phyloP scores from a whole-genome alignment of 2,888 invertebrate genomes.

The Operophtera brumata region DNA sequence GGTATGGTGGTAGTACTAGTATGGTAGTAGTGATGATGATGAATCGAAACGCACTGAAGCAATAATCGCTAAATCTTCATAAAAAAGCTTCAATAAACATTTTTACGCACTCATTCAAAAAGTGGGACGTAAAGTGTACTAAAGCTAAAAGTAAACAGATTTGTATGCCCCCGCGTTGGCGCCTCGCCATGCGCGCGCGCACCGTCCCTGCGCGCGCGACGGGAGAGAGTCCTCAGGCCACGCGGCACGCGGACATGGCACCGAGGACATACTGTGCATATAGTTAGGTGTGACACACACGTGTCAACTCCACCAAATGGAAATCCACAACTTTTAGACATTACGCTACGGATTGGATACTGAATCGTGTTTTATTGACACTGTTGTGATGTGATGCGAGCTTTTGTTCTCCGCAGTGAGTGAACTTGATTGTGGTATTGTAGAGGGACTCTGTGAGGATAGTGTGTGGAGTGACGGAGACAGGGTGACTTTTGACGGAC shows the following conservation, averaged over 20 bases:
- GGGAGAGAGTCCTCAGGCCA: no score
- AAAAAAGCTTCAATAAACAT: neutral
- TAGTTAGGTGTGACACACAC: neutral
- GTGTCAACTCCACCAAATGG: no score
- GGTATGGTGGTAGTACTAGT: no score
- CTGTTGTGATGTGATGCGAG: neutral
- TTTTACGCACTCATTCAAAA: conserved; percentile 33
- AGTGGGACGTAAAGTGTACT: conserved; percentile 22
- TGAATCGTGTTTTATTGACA: no score
- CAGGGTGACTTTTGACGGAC: conserved; percentile 7
- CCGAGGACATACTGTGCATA: no score
- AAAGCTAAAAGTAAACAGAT: conserved; percentile 19
- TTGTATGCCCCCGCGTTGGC: conserved; percentile 21
- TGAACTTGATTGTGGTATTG: neutral
- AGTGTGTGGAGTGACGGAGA: neutral
- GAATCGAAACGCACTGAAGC: no score
- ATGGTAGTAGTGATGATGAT: no score
- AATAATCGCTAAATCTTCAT: neutral
- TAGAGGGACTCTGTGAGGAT: neutral
- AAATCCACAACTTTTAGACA: no score
- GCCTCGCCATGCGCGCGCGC: conserved; percentile 5
- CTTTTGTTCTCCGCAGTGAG: neutral
- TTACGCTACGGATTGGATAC: no score
- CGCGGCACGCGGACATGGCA: no score
- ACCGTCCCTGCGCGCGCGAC: no score